Conservation (phyloP, 2,888 invertebrate species). For the Hoplodrina ambigua region DNA sequence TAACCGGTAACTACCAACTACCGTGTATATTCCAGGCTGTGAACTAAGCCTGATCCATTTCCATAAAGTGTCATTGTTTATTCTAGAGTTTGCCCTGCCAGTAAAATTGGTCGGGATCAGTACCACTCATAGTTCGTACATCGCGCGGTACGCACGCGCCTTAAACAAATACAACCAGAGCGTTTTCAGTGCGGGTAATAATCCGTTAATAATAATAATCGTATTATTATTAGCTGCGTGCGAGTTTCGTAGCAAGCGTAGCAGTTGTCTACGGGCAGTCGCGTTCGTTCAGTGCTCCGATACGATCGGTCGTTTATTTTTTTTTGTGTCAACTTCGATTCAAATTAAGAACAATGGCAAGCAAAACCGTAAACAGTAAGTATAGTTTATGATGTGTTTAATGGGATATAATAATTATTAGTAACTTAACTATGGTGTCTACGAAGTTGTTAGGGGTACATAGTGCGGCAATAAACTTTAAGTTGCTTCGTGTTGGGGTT, state of each 20-base stretch:
- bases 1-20: slow-evolving; percentile 21
- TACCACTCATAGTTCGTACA: slow-evolving; percentile 78
- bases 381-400: slow-evolving; percentile 49
- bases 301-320: slow-evolving; percentile 42
- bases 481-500: neutral
- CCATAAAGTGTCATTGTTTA: slow-evolving; percentile 72
- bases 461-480: neutral
- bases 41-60: slow-evolving; percentile 68
- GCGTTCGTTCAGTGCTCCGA: slow-evolving; percentile 61
- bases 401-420: neutral
- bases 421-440: neutral
- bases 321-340: slow-evolving; percentile 58
- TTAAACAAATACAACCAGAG: slow-evolving; percentile 61
- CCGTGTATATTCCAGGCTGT: slow-evolving; percentile 54
- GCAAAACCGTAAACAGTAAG: slow-evolving; percentile 77
- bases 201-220: slow-evolving; percentile 70
- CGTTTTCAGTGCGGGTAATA: slow-evolving; percentile 70
- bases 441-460: slow-evolving; percentile 9
- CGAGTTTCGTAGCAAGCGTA: slow-evolving; percentile 80
- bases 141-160: slow-evolving; percentile 79
- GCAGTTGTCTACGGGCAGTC: slow-evolving; percentile 76
- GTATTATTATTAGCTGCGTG: slow-evolving; percentile 71
- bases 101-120: slow-evolving; percentile 72
- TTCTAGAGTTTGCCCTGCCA: slow-evolving; percentile 75
- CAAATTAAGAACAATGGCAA: slow-evolving; percentile 72